Percentiles rank a stretch among this genome's conserved stretches.
Conservation (phyloP, 2,888 invertebrate genomes). For the Cerceris ruficornis region DNA sequence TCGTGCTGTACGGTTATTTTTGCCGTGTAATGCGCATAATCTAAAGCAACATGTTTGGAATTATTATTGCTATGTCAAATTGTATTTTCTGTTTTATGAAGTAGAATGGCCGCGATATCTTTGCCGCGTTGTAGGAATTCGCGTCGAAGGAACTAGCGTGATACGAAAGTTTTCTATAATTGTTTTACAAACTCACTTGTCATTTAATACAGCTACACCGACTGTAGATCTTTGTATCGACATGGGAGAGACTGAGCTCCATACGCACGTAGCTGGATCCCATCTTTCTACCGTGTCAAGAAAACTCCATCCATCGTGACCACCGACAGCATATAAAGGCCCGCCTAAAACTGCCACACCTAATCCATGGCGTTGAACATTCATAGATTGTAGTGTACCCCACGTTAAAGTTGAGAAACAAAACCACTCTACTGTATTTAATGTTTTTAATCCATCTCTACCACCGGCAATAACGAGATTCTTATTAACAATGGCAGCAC, state of each 20-base stretch:
- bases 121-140: no score
- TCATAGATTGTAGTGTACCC: constrained; percentile 93
- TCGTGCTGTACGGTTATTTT: neutral
- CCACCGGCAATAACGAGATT: constrained; percentile 95
- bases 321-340: constrained; percentile 96
- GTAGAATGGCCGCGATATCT: neutral
- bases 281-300: constrained; percentile 96
- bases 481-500: constrained; percentile 92
- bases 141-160: no score
- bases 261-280: constrained; percentile 93
- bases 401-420: constrained; percentile 91
- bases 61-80: neutral
- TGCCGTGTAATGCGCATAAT: neutral
- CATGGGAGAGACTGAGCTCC: constrained; percentile 96
- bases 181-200: constrained; percentile 81
- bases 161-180: no score
- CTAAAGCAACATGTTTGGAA: neutral
- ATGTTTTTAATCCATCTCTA: constrained; percentile 95
- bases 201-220: constrained; percentile 93
- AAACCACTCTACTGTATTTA: constrained; percentile 96
- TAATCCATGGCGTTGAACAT: constrained; percentile 92
- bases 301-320: constrained; percentile 98
- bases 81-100: neutral
- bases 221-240: constrained; percentile 94
- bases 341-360: constrained; percentile 91